A percentile compares a stretch with the other conserved stretches of the same genome.
These are phyloP conservation scores for Clarias magur DNA, from an alignment of 2,113 vertebrate genomes.

Conservation along the genomic window DNA sequence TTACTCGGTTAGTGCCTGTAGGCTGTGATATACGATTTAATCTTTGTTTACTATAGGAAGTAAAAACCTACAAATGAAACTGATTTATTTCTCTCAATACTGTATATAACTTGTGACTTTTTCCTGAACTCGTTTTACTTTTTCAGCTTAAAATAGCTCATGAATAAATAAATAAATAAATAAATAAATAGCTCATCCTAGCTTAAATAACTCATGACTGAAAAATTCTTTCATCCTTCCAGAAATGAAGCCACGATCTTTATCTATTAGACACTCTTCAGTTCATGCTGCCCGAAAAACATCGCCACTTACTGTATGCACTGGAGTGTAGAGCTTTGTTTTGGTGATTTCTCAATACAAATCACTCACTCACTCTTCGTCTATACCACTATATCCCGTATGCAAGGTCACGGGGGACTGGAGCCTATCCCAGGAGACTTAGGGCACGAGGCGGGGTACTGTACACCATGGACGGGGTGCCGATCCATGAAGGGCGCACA, in stretches of 20 bases:
- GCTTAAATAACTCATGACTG: too few species aligned
- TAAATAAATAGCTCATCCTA: too few species aligned
- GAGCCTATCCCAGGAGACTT: too few species aligned
- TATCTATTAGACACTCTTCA: neutral
- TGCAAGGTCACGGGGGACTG: too few species aligned
- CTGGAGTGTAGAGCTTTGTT: neutral
- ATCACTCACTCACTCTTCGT: neutral
- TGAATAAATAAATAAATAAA: too few species aligned
- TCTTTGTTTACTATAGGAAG: neutral
- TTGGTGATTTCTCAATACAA: neutral
- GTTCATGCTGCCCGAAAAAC: neutral
- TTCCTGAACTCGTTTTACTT: neutral
- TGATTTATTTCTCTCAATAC: neutral
- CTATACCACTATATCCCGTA: too few species aligned
- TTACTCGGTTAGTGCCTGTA: too few species aligned
- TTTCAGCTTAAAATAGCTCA: too few species aligned
- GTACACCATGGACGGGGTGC: too few species aligned
- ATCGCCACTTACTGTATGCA: too few species aligned
- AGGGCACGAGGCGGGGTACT: too few species aligned
- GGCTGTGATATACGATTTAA: neutral
- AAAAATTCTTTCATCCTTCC: neutral
- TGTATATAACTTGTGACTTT: neutral
- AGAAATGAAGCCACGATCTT: neutral
- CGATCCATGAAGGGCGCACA: too few species aligned
- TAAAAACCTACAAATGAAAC: neutral